Base-by-base conservation (phyloP, 2,888 invertebrate genomes). In the Hirtodrosophila histrioides region DNA sequence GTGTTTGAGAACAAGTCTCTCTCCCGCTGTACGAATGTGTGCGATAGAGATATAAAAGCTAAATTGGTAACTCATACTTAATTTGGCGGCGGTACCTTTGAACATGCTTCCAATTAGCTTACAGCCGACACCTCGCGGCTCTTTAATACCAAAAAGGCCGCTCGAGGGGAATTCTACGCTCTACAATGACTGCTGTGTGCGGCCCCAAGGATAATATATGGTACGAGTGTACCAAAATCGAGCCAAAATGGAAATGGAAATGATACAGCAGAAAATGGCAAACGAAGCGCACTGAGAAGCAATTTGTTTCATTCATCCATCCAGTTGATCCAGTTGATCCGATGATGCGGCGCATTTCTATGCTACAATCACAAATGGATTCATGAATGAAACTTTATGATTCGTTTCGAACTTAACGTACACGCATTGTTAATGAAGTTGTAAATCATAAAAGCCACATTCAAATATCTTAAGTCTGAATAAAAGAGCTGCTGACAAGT, bases 61-160 rank as follows among this genome's bases (percentile, higher is more conserved):
- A 90, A 90, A 90, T 89, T 89, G 90, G 90, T 89, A 90, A 90
- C 89, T 89, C 88, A 89, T 85, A 89, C 89, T 90, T 90, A 89
- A 90, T 90, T 90, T 90, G 91, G 88, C 89, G 90, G 89, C 92
- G 92, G 91, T 85, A 66, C 83, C 90, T 92, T 91, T 91, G 92
- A 92, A 91, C 88, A 85, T 85, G 80, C 91, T 89, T 92, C 91
- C 91, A 91, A 91, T 91, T 91, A 91, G 91, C 91, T 90, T 88
- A 90, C 88, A 90, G 89, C 91, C 91, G 92, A 92, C 91, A 91
- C 91, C 91, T 91, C 75, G 78, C 89, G 91, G 89, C 62, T 61
- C 68, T 72, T 74, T 69, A 62, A 64, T 46, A 63, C 72, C 60
- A 37, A 65, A 50, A 58, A 66, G 53, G 62, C 69, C 60, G 72